These are phyloP conservation scores for Pungitius pungitius DNA, from an alignment of 2,113 vertebrate genomes.

Conservation along the genomic window DNA sequence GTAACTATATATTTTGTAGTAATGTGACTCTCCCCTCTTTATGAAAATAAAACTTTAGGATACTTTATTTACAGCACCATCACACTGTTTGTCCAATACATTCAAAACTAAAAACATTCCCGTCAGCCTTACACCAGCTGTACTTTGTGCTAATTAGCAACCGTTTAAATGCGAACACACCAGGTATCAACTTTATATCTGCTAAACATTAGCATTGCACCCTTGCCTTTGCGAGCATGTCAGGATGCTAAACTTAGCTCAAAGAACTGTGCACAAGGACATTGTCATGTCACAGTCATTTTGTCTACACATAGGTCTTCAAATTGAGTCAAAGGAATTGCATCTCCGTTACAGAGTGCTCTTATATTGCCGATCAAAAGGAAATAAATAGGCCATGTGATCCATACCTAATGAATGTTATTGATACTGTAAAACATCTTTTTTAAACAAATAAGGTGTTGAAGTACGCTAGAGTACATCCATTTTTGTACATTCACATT, in stretches of 20 bases:
- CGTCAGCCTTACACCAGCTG: not conserved
- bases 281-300: not conserved
- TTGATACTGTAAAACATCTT: not conserved
- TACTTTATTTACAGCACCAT: not conserved
- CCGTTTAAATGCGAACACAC: too few relatives aligned
- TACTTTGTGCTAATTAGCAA: not conserved
- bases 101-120: not conserved
- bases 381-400: not conserved
- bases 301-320: not conserved
- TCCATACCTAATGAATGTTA: not conserved
- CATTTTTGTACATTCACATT: too few relatives aligned
- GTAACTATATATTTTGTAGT: not conserved
- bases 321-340: not conserved
- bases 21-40: not conserved
- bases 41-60: too few relatives aligned
- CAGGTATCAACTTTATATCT: too few relatives aligned
- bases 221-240: not conserved
- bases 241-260: not conserved
- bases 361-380: not conserved
- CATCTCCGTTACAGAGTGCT: not conserved
- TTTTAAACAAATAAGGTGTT: constrained; percentile 11
- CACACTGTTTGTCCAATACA: not conserved
- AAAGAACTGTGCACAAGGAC: not conserved
- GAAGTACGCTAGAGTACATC: not conserved
- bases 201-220: not conserved